Evolutionary conservation across 2,888 invertebrate genomes (phyloP), one percentile per base, ranked within the genome.

Genomic region (Alloplasta piceator): DNA sequence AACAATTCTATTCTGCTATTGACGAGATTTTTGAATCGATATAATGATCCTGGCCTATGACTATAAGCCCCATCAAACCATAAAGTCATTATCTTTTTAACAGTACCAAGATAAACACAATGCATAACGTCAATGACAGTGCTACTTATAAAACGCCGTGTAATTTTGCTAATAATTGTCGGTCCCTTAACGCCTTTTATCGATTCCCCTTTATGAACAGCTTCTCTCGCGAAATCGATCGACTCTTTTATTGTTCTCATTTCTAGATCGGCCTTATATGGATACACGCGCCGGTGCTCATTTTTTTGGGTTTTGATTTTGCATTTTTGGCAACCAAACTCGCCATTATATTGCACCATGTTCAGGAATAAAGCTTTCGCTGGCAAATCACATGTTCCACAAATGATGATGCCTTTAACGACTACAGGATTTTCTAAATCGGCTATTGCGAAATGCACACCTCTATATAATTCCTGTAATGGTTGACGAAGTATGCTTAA

Each of bases 41-140:
- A 26, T 26, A 26, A 26, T 26, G 26, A 26, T 26, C 26, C 26
- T 26, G 26, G 26, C 26, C 1, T 26, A 26, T 26, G 26, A 26
- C 7, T 14, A 10, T n/a, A 58, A 4, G 9, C 48, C 26, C 64
- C 26, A 58, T 75, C 60, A 14, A 84, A 82, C 81, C 75, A 84
- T 38, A 85, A 55, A 4, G 10, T 46, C 7, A 84, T 39, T 5
- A 83, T 10, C 10, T 46, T 56, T 60, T 82, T 82, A 6, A 75
- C 70, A 14, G 82, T 74, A 0, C 83, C 78, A 26, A 80, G 68
- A 55, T 75, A 82, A 16, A 83, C 64, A 52, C 79, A 80, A 41
- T 86, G 84, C 80, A 86, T 82, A 1, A 63, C 41, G 63, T 86
- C 84, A 4, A 84, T 41, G 4, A 78, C 74, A 1, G 78, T 80